phyloP scores from a whole-genome alignment of 2,888 invertebrate genomes.

The Athripsodes cinereus region DNA sequence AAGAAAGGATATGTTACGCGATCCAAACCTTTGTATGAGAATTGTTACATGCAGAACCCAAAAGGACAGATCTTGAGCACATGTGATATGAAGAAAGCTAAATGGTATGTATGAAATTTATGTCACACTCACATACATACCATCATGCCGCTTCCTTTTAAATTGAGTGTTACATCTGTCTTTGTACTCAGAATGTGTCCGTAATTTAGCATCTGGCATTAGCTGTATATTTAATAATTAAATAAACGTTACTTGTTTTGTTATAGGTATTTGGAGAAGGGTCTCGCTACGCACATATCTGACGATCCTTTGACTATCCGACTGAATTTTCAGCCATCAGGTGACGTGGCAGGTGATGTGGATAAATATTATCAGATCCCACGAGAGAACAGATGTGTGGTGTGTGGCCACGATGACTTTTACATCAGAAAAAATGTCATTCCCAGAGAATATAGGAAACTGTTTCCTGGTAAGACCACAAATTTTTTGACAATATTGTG shows the following conservation, averaged over 20 bases:
- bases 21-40: slow-evolving; percentile 68
- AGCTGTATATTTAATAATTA: no score
- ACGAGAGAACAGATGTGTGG: slow-evolving; percentile 73
- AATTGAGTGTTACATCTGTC: no score
- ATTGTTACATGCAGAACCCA: slow-evolving; percentile 70
- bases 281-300: slow-evolving; percentile 40
- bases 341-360: slow-evolving; percentile 61
- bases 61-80: slow-evolving; percentile 72
- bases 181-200: no score
- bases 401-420: slow-evolving; percentile 63
- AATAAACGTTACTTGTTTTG: no score
- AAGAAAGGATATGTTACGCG: slow-evolving; percentile 37
- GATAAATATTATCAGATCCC: slow-evolving; percentile 66
- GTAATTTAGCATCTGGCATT: no score
- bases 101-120: slow-evolving; percentile 51
- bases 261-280: slow-evolving; percentile 48
- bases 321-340: slow-evolving; percentile 71
- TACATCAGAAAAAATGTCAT: slow-evolving; percentile 76
- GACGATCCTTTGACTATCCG: slow-evolving; percentile 59
- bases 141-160: no score
- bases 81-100: slow-evolving; percentile 67
- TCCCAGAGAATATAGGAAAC: slow-evolving; percentile 74
- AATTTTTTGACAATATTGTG: no score
- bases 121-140: background rate
- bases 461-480: slow-evolving; percentile 59